phyloP scores from a whole-genome alignment of 2,797 vertebrate genomes.

The Rallus crepitans region DNA sequence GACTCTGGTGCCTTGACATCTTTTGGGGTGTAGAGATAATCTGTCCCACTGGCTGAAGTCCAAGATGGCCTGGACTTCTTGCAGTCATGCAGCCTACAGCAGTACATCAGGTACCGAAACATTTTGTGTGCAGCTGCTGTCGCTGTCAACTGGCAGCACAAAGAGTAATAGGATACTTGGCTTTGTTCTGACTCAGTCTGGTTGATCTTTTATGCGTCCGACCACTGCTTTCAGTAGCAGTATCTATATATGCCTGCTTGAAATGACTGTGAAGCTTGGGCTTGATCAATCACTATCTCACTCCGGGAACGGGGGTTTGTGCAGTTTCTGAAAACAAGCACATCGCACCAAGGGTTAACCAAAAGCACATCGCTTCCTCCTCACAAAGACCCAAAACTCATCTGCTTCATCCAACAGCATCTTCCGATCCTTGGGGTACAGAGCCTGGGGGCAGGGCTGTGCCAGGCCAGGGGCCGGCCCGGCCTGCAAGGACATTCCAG shows the following conservation, averaged over 20 bases:
- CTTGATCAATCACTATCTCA: not conserved
- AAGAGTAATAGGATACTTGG: not conserved
- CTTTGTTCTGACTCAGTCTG: constrained; percentile 38
- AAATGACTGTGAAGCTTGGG: constrained; percentile 18
- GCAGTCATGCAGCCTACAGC: not conserved
- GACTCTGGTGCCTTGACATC: not conserved
- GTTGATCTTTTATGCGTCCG: not conserved
- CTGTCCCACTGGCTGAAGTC: not conserved
- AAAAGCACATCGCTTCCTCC: not conserved
- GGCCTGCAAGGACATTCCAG: not conserved
- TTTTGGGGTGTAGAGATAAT: not conserved
- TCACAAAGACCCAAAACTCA: not conserved
- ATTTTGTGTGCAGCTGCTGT: not conserved
- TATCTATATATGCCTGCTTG: not conserved
- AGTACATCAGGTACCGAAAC: not conserved
- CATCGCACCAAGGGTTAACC: not conserved
- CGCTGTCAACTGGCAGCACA: not conserved
- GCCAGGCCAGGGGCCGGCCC: not conserved
- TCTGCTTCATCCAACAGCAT: not conserved
- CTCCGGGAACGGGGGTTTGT: not conserved
- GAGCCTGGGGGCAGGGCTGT: not conserved
- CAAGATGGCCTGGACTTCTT: not conserved
- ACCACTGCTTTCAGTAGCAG: constrained; percentile 6
- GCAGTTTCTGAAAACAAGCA: constrained; percentile 24
- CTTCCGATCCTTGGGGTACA: not conserved